Evolutionary conservation across 2,888 invertebrate species (phyloP).

Genomic region (Sesia bembeciformis): DNA sequence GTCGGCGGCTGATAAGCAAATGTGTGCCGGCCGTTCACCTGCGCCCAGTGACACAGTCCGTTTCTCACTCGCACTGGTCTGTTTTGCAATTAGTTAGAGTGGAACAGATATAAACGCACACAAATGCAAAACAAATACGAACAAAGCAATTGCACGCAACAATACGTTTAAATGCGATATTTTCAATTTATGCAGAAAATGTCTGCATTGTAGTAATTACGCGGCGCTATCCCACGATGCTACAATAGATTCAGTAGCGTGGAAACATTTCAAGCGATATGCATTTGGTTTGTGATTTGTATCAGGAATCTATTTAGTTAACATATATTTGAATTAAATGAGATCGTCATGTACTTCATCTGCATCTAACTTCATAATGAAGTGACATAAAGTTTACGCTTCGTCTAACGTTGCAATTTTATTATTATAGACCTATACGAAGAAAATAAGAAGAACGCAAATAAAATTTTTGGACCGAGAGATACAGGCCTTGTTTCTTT

Average conservation of each 20-base stretch:
- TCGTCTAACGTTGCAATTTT: too few species aligned
- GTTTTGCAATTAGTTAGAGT: constrained; percentile 13
- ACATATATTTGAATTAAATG: neutral
- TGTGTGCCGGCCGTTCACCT: constrained; percentile 70
- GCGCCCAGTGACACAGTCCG: constrained; percentile 56
- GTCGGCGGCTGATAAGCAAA: constrained; percentile 61
- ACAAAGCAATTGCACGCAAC: constrained; percentile 33
- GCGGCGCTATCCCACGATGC: constrained; percentile 27
- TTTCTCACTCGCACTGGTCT: constrained; percentile 19
- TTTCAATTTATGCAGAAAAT: constrained; percentile 45
- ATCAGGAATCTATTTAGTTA: neutral
- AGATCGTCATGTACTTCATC: constrained; percentile 28
- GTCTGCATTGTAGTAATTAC: constrained; percentile 36
- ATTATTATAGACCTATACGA: too few species aligned
- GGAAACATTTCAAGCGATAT: constrained; percentile 14
- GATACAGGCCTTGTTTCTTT: too few species aligned
- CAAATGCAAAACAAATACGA: constrained; percentile 15
- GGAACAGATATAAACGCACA: constrained; percentile 18
- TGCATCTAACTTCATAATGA: too few species aligned
- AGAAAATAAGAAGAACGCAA: too few species aligned
- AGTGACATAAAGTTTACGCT: too few species aligned
- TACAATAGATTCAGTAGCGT: constrained; percentile 20
- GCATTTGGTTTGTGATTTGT: neutral
- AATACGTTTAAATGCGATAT: constrained; percentile 37
- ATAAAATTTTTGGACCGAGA: too few species aligned